Evolutionary conservation across 2,113 vertebrate species (phyloP), one percentile per base, ranked within the genome.

Genomic region (Nansenia antarctica): DNA sequence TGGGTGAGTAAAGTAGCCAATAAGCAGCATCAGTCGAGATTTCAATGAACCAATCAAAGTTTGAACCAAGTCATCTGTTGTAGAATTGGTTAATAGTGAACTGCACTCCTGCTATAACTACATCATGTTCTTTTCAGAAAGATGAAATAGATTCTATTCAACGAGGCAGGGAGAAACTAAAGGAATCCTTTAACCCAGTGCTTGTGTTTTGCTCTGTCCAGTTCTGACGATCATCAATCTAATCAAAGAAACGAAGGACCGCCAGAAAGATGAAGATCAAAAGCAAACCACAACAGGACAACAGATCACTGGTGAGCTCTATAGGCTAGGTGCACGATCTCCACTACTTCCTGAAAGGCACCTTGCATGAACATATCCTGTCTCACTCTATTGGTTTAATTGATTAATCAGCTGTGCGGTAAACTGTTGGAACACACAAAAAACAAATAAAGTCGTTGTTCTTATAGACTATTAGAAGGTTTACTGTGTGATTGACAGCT

Each of bases 1-100:
- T 66, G 35, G 72, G 86, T 87, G 55, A 81, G 83, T 78, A 24
- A 45, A 63, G 45, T n/a, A 49, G n/a, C 45, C 6, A 49, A 1
- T n/a, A n/a, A n/a, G n/a, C n/a, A n/a, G n/a, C n/a, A n/a, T n/a
- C n/a, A n/a, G n/a, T n/a, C 20, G 7, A 20, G n/a, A 49, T 49
- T 2, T 49, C 7, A 20, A 7, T 22, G 5, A 20, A 14, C 45
- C 18, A 7, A 20, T 49, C 14, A 18, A 42, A 42, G n/a, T n/a
- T n/a, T n/a, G n/a, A n/a, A n/a, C n/a, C n/a, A n/a, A n/a, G n/a
- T n/a, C n/a, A n/a, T n/a, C n/a, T n/a, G n/a, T n/a, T n/a, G n/a
- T n/a, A n/a, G n/a, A n/a, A n/a, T n/a, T n/a, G n/a, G n/a, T n/a
- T n/a, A n/a, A n/a, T n/a, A n/a, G n/a, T n/a, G n/a, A n/a, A n/a